phyloP scores from a whole-genome alignment of 2,113 vertebrate species.

The Micromys minutus region DNA sequence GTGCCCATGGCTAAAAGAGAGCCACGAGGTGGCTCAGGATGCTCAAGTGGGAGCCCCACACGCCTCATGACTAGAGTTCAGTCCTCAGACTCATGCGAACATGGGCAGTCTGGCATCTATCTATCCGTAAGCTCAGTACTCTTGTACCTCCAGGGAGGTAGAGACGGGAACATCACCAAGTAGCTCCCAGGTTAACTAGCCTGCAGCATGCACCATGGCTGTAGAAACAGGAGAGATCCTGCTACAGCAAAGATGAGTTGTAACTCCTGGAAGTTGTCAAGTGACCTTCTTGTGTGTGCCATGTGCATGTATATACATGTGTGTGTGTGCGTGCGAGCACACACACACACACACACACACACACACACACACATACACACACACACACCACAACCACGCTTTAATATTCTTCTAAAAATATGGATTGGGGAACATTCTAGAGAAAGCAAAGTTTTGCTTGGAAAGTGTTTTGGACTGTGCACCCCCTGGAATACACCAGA shows the following conservation, averaged over 20 bases:
- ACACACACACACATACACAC: neutral
- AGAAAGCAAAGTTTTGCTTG: neutral
- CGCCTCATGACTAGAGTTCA: neutral
- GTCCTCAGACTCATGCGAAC: neutral
- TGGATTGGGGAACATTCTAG: neutral
- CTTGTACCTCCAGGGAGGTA: neutral
- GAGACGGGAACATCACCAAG: neutral
- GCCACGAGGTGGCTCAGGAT: neutral
- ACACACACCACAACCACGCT: neutral
- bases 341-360: neutral
- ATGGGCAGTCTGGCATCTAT: no score
- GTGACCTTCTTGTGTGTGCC: no score
- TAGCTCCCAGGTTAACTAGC: neutral
- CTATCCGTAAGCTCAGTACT: neutral
- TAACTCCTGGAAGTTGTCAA: neutral
- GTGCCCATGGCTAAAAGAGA: neutral
- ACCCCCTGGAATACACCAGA: no score
- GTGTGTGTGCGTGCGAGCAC: no score
- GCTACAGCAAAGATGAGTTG: neutral
- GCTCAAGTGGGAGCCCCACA: no score
- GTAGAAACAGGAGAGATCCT: no score
- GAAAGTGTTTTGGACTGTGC: neutral
- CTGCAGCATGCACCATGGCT: neutral
- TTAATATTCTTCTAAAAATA: neutral
- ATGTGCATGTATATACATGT: neutral